phyloP scores from a whole-genome alignment of 2,113 vertebrate species.

The Gambusia holbrooki region DNA sequence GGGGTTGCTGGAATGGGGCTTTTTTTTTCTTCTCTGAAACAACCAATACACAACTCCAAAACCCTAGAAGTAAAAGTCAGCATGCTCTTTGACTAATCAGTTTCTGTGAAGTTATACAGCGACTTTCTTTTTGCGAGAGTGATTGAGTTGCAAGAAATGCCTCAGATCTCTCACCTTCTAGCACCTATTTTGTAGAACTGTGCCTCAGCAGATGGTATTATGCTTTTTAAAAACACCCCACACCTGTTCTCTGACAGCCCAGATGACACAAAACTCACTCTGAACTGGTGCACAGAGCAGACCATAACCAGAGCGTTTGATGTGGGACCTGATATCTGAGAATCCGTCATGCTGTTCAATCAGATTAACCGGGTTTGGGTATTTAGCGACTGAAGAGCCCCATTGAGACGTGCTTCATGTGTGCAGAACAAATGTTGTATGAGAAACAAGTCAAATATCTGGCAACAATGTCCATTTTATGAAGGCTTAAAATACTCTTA shows the following conservation, averaged over 20 bases:
- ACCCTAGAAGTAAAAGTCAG: background rate
- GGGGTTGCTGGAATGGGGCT: constrained; percentile 18
- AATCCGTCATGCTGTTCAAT: constrained; percentile 60
- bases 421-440: background rate
- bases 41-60: background rate
- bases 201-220: constrained; percentile 40
- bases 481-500: background rate
- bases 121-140: no score
- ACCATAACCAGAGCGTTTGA: constrained; percentile 39
- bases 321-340: constrained; percentile 59
- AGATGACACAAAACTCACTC: constrained; percentile 60
- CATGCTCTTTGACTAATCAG: background rate
- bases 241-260: constrained; percentile 50
- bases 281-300: constrained; percentile 45
- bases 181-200: constrained; percentile 42
- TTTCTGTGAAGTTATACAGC: background rate
- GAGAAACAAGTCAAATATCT: background rate
- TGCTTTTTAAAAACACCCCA: constrained; percentile 66
- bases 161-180: constrained; percentile 7
- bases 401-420: background rate
- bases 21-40: constrained; percentile 1
- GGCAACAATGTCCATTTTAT: background rate
- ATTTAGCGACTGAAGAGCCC: background rate
- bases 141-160: background rate
- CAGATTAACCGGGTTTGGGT: constrained; percentile 1